Evolutionary conservation across 2,797 vertebrate genomes (phyloP).

Genomic region (Pempheris klunzingeri): DNA sequence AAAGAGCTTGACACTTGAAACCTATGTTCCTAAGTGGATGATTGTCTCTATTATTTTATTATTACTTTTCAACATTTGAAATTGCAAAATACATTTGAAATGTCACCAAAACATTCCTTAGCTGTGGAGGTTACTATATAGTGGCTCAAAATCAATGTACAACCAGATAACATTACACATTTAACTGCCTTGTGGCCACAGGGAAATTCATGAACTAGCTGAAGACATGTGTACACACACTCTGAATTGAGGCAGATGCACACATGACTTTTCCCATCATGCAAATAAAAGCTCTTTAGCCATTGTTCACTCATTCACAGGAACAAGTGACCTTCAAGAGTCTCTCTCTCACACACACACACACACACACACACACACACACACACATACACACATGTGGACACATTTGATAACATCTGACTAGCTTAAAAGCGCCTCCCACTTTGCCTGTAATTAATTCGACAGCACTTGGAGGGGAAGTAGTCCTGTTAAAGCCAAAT

Average conservation of each 20-base stretch:
- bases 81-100: too few species aligned
- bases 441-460: conserved; percentile 81
- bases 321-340: conserved; percentile 72
- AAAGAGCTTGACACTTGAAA: too few species aligned
- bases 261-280: conserved; percentile 38
- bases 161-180: background rate
- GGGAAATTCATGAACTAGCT: conserved; percentile 9
- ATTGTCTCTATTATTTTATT: too few species aligned
- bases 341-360: conserved; percentile 15
- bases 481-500: conserved; percentile 77
- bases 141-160: conserved; percentile 2
- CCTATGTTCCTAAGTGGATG: too few species aligned
- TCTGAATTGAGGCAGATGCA: background rate
- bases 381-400: conserved; percentile 12
- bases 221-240: background rate
- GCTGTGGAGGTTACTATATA: background rate
- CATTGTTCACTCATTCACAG: conserved; percentile 40
- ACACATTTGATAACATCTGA: conserved; percentile 60
- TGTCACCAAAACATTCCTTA: background rate
- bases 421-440: conserved; percentile 72
- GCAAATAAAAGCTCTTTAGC: conserved; percentile 55
- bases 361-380: conserved; percentile 20
- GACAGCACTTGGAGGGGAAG: conserved; percentile 70
- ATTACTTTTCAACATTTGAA: too few species aligned
- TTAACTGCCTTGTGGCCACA: background rate